Conservation (phyloP, 1,140 invertebrate genomes). For the Drosophila pseudoananassae region DNA sequence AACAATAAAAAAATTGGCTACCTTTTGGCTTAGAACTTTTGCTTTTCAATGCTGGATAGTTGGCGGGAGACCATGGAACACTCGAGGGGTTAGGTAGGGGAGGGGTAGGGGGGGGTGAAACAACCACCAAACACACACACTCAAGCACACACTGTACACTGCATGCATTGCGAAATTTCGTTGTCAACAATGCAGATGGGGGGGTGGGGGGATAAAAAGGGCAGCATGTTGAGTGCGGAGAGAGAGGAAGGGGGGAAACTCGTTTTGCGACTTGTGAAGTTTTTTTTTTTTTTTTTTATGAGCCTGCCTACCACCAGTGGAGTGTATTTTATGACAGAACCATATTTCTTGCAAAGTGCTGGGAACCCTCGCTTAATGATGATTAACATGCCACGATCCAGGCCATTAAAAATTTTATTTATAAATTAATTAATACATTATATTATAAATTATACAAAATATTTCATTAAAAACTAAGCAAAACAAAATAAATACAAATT, state of each 20-base stretch:
- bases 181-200: constrained; percentile 40
- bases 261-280: constrained; percentile 62
- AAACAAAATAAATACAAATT: constrained; percentile 22
- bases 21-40: constrained; percentile 68
- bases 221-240: constrained; percentile 1
- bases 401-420: neutral
- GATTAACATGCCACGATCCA: constrained; percentile 3
- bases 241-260: constrained; percentile 46
- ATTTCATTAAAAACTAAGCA: neutral
- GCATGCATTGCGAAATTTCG: constrained; percentile 72
- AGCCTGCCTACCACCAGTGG: constrained; percentile 12
- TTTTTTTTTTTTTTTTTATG: constrained; percentile 19
- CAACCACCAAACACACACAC: constrained; percentile 58
- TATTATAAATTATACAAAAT: neutral
- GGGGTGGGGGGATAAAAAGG: constrained; percentile 8
- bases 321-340: constrained; percentile 32
- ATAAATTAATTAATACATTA: constrained; percentile 9
- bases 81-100: constrained; percentile 2
- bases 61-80: neutral
- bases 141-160: constrained; percentile 30
- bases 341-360: constrained; percentile 4
- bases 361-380: neutral
- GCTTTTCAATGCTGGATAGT: constrained; percentile 54
- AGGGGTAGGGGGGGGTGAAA: constrained; percentile 33
- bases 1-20: constrained; percentile 35